Evolutionary conservation across 2,113 vertebrate species (phyloP), one percentile per base, ranked within the genome.

Genomic region (Thalassoma bifasciatum): DNA sequence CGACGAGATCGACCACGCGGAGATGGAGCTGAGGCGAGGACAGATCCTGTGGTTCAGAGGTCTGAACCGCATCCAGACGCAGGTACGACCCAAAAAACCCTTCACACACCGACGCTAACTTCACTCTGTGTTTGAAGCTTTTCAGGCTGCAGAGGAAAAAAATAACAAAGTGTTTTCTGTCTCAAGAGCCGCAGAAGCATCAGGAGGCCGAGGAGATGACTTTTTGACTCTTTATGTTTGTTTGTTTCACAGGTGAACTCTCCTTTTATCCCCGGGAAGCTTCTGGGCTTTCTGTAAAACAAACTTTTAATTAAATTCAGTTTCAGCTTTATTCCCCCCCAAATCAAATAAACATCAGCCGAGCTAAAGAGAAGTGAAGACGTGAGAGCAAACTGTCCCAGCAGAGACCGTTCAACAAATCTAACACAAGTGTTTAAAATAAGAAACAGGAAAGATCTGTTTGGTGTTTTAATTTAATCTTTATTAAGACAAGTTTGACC

Each of bases 21-120:
- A 99, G 89, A 98, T 99, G 97, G 98, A 99, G 92, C 91, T 99
- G 78, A 88, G 98, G 61, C 92, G 96, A 1, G 97, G 98, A 66
- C 98, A 99, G 95, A 97, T 99, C 92, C 95, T 99, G 38, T 99
- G 98, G 98, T 98, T 99, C 95, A 90, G 98, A 83, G 97, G 98
- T 17, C 95, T 99, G 85, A 99, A 98, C 95, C 96, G 98, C 59
- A 99, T 99, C 93, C 97, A 98, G 94, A 99, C 98, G 1, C 98
- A 99, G 97, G 98, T 98, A 98, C 58, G 65, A 5, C 8, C 26
- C 1, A 12, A 16, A 5, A n/a, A 23, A 14, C 7, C 14, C 8
- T 9, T 17, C n/a, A 44, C 1, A 24, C 46, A 10, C 19, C 7
- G 1, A 17, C 17, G 19, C 7, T 47, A n/a, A 19, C 30, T 30